Evolutionary conservation across 1,140 invertebrate species (phyloP).

Genomic region (Gryllus bimaculatus): DNA sequence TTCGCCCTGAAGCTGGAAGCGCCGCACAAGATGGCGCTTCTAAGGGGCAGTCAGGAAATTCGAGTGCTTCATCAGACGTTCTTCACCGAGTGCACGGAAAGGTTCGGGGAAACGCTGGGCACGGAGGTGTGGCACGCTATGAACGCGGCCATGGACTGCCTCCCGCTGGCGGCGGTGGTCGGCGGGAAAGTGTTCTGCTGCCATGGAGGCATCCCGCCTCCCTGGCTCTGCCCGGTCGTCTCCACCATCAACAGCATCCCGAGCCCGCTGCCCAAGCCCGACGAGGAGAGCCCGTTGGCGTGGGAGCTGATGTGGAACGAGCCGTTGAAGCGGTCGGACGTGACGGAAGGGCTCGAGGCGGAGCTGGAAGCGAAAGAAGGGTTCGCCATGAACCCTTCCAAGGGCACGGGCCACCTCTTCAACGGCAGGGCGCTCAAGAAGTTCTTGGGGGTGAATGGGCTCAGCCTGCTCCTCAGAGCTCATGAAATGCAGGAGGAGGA

Average conservation of each 20-base stretch:
- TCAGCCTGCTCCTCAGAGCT: conserved; percentile 59
- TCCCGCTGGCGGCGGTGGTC: conserved; percentile 59
- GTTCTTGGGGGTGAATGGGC: conserved; percentile 51
- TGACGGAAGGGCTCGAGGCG: conserved; percentile 39
- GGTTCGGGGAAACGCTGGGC: conserved; percentile 55
- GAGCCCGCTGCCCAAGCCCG: conserved; percentile 49
- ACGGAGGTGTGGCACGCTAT: conserved; percentile 54
- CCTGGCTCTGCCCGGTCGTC: conserved; percentile 45
- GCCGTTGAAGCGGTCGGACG: conserved; percentile 45
- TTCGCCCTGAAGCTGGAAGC: conserved; percentile 52
- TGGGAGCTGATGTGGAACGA: conserved; percentile 76
- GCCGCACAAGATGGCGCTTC: conserved; percentile 47
- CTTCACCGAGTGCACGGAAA: conserved; percentile 47
- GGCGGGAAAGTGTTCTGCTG: conserved; percentile 58
- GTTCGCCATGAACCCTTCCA: conserved; percentile 54
- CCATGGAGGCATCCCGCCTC: conserved; percentile 63
- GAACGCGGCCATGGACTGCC: conserved; percentile 58
- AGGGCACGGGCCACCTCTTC: conserved; percentile 65
- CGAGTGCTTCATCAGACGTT: conserved; percentile 57
- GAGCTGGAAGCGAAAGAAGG: conserved; percentile 50
- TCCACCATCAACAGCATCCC: conserved; percentile 51
- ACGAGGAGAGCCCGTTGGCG: conserved; percentile 51
- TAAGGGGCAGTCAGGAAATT: conserved; percentile 58
- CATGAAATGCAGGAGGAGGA: conserved; percentile 62
- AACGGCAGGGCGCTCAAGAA: conserved; percentile 51